Evolutionary conservation across 1,140 invertebrate genomes (phyloP).

Genomic region (Octopus bimaculoides): DNA sequence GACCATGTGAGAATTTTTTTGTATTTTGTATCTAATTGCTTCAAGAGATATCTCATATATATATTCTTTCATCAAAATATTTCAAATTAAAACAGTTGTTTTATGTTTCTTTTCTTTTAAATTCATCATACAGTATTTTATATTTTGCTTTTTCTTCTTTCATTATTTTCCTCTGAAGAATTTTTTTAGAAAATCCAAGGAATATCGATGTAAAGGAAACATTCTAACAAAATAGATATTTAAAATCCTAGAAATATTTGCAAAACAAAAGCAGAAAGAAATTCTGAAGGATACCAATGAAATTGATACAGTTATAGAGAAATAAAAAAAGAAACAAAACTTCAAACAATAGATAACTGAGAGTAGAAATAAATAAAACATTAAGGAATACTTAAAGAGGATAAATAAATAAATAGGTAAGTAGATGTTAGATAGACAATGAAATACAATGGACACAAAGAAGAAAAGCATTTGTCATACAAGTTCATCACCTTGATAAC

Average conservation of each 20-base stretch:
- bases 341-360: not conserved
- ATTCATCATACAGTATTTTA: too few relatives aligned
- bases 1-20: too few relatives aligned
- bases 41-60: too few relatives aligned
- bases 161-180: too few relatives aligned
- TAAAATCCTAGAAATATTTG: not conserved
- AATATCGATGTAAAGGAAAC: slow-evolving; percentile 11
- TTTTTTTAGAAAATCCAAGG: not conserved
- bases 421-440: not conserved
- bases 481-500: slow-evolving; percentile 13
- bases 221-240: not conserved
- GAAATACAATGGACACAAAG: not conserved
- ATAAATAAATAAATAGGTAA: slow-evolving; percentile 1
- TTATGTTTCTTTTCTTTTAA: too few relatives aligned
- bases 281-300: not conserved
- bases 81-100: too few relatives aligned
- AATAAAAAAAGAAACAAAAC: not conserved
- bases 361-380: not conserved
- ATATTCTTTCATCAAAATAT: too few relatives aligned
- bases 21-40: too few relatives aligned
- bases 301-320: not conserved
- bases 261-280: not conserved
- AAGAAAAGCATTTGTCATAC: slow-evolving; percentile 12
- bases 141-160: too few relatives aligned
- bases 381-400: not conserved